Conservation (phyloP, 23 tunicate species). For the Botrylloides violaceus region DNA sequence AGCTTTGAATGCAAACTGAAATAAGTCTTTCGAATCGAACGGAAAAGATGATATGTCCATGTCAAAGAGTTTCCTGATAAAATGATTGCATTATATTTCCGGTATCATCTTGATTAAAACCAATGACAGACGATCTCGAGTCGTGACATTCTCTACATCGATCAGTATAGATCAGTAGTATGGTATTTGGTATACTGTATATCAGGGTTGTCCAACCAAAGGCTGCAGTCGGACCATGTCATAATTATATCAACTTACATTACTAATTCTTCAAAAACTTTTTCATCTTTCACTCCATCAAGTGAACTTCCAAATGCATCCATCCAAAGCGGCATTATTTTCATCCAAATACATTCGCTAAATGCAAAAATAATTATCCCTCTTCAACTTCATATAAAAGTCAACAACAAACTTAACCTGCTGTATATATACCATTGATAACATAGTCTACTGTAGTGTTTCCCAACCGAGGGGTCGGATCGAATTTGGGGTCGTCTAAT, state of each 20-base stretch:
- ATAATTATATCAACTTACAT: no score
- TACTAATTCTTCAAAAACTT: neutral
- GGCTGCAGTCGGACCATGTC: no score
- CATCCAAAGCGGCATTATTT: slow-evolving; percentile 69
- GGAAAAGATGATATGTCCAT: slow-evolving; percentile 48
- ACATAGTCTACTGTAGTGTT: no score
- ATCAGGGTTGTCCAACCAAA: no score
- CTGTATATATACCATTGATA: no score
- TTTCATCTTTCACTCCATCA: slow-evolving; percentile 3
- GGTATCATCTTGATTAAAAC: neutral
- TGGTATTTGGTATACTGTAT: no score
- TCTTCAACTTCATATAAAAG: no score
- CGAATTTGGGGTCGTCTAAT: no score
- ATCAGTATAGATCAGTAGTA: no score
- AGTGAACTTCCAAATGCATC: slow-evolving; percentile 21
- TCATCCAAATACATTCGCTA: slow-evolving; percentile 54
- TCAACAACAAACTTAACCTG: no score
- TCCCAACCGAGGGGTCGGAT: no score
- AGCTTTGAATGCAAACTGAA: neutral
- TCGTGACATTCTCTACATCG: neutral
- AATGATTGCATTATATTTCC: neutral
- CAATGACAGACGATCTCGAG: neutral
- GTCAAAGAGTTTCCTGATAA: slow-evolving; percentile 47
- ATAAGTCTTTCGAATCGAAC: slow-evolving; percentile 26
- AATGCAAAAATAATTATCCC: no score